Percentiles rank a stretch among this genome's conserved stretches.
Evolutionary conservation across 2,113 vertebrate species (phyloP).

Genomic region (Malurus elegans): DNA sequence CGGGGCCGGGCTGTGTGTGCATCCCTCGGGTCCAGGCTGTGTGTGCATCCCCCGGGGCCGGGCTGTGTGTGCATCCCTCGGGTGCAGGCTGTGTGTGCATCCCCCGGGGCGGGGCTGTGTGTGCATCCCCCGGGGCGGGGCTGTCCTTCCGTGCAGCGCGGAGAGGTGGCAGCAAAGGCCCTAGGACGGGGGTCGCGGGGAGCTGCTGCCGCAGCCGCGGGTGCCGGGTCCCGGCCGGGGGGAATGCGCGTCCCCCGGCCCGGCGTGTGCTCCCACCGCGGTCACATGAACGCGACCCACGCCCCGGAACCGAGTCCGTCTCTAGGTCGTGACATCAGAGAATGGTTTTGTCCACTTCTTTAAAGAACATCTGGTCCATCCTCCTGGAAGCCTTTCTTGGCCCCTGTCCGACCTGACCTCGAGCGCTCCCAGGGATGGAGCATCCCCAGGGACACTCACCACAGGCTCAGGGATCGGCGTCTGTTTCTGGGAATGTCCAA

Average conservation of each 20-base stretch:
- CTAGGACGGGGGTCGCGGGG: background rate
- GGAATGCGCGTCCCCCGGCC: rapidly evolving
- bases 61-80: background rate
- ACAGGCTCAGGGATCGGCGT: background rate
- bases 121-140: background rate
- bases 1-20: background rate
- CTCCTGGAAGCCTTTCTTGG: background rate
- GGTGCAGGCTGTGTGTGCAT: background rate
- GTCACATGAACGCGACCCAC: background rate
- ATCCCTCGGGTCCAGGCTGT: background rate
- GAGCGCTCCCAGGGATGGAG: background rate
- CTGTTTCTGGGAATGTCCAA: background rate
- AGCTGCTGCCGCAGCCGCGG: background rate
- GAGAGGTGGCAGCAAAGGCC: conserved; percentile 65
- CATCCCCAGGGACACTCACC: background rate
- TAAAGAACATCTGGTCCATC: background rate
- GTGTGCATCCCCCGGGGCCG: background rate
- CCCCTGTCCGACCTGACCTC: no score
- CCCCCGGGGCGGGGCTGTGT: background rate
- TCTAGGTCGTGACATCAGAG: background rate
- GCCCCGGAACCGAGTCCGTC: background rate
- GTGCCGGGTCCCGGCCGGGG: background rate
- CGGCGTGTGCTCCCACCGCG: background rate
- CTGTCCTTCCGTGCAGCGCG: conserved; percentile 42
- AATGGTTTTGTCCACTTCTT: background rate